A percentile compares a stretch with the other conserved stretches of the same genome.
Conservation (phyloP, 92 coral and sea anemone genomes). For the Zoanthus sansibaricus region DNA sequence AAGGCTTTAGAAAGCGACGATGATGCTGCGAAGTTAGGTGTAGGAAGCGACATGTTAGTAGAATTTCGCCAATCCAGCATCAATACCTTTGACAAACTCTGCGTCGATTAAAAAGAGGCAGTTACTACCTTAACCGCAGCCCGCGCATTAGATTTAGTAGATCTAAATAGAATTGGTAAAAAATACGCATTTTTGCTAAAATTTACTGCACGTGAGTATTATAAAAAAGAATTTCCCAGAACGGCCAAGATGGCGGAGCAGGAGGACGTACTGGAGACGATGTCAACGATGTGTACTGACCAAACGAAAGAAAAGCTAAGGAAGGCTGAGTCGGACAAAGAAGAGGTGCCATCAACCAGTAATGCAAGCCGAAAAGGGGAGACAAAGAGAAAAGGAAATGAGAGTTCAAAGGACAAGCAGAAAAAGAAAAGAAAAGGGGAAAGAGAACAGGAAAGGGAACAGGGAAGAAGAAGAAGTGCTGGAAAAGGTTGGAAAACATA, state of each 20-base stretch:
- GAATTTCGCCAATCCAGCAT: too few relatives aligned
- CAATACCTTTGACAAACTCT: conserved; percentile 5
- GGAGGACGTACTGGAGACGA: neutral
- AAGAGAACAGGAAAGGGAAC: neutral
- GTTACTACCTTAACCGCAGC: neutral
- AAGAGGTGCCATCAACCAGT: neutral
- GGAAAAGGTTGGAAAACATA: neutral
- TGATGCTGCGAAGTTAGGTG: neutral
- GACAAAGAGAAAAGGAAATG: too few relatives aligned
- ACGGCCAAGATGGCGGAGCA: neutral
- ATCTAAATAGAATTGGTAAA: neutral
- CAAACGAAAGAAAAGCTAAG: neutral
- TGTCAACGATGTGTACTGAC: conserved; percentile 3
- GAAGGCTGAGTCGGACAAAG: neutral
- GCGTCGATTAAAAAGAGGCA: conserved; percentile 13
- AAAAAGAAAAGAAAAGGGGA: neutral
- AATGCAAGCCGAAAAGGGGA: too few relatives aligned
- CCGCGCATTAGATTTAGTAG: neutral
- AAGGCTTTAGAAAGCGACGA: neutral
- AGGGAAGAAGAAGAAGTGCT: neutral
- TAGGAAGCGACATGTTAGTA: neutral
- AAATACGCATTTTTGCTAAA: neutral
- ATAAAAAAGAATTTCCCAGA: neutral
- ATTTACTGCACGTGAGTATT: neutral
- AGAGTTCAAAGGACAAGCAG: too few relatives aligned